Base-by-base conservation (phyloP, 1,140 invertebrate species). In the Philopotamus ludificatus region DNA sequence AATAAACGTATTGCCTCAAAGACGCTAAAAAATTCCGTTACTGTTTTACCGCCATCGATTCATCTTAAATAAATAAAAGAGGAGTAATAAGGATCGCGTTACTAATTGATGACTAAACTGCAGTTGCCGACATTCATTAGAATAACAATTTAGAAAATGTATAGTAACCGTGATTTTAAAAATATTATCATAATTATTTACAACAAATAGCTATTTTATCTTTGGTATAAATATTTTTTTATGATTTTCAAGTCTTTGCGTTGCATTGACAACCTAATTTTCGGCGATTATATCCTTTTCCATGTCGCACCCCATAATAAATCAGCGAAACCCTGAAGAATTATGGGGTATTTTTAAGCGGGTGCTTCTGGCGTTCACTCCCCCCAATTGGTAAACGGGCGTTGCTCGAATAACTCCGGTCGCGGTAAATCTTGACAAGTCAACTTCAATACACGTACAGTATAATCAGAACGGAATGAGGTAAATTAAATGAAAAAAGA, bases 341-440 rank as follows among this genome's bases (percentile, higher is more conserved):
- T 66, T 63, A 70, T 70, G 68, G 54, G 67, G 67, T 57, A 69
- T 69, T 69, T 69, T 62, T 62, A 55, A 57, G 49, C 59, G 49
- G 23, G 63, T 65, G 63, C 63, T 16, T 62, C 65, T 62, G 67
- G 63, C 68, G 55, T 53, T 15, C 61, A 57, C 51, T 60, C 59
- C 68, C 63, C 60, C 68, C 62, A 61, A 65, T 69, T 63, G 50
- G 67, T 57, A 22, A 41, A 53, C 53, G 61, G 39, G 63, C 42
- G 63, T 65, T 45, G 47, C 63, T 51, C 47, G 63, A 55, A 65
- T 57, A 58, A 57, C 39, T 55, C 42, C 12, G 12, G 12, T 15
- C 16, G 63, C 67, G 12, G 50, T 69, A 69, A 69, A 69, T 69
- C 63, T 68, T 64, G n/a, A n/a, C n/a, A n/a, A n/a, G n/a, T n/a